Conservation (phyloP, 2,797 vertebrate species). For the Triplophysa bombifrons region DNA sequence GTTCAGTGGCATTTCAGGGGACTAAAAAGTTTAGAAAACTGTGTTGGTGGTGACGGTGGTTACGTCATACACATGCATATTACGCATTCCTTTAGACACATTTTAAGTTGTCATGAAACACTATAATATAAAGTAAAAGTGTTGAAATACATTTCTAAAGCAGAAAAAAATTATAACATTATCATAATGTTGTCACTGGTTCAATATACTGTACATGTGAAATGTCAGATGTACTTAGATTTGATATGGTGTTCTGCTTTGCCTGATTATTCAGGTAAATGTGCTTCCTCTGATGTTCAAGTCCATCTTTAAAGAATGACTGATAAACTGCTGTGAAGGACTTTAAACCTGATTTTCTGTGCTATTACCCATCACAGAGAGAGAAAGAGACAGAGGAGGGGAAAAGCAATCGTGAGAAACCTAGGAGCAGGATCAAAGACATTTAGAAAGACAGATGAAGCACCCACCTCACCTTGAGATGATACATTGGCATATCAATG, state of each 20-base stretch:
- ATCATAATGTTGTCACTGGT: too few species aligned
- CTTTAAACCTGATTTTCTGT: slow-evolving; percentile 20
- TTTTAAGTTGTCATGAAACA: too few species aligned
- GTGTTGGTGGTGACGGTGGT: too few species aligned
- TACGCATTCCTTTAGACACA: too few species aligned
- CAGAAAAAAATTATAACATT: too few species aligned
- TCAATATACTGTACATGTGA: too few species aligned
- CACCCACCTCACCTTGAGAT: slow-evolving; percentile 5
- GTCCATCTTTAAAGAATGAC: background rate
- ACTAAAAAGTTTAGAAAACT: too few species aligned
- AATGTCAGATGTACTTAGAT: too few species aligned
- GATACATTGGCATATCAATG: background rate
- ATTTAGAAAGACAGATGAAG: slow-evolving; percentile 21
- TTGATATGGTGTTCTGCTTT: background rate
- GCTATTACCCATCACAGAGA: slow-evolving; percentile 4
- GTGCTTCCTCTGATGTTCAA: background rate
- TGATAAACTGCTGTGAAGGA: background rate
- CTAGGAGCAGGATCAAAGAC: slow-evolving; percentile 8
- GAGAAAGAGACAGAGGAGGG: background rate
- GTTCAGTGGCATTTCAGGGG: too few species aligned
- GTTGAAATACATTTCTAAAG: too few species aligned
- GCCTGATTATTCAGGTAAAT: slow-evolving; percentile 10
- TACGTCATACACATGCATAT: too few species aligned
- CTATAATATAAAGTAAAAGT: too few species aligned
- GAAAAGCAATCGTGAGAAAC: background rate